A percentile compares a stretch with the other conserved stretches of the same genome.
phyloP scores from a whole-genome alignment of 1,140 invertebrate genomes.

The Drosophila hydei region DNA sequence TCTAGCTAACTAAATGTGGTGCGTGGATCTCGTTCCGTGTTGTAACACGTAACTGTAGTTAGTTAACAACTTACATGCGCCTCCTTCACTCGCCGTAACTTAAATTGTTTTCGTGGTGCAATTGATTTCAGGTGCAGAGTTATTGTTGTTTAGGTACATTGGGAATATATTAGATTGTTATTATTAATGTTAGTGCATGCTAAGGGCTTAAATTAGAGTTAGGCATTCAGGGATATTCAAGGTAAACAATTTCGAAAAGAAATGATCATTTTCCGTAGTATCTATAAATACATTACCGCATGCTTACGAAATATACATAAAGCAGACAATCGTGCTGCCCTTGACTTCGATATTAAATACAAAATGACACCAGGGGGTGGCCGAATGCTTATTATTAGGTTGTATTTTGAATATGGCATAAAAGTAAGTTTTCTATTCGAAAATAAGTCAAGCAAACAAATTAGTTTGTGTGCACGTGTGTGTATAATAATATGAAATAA shows the following conservation, averaged over 20 bases:
- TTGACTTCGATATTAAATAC: conserved; percentile 51
- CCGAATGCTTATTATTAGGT: neutral
- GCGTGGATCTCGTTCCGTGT: neutral
- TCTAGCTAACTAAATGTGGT: conserved; percentile 19
- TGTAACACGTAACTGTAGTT: too few species aligned
- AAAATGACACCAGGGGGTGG: conserved; percentile 7
- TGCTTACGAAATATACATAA: conserved; percentile 36
- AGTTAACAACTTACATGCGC: conserved; percentile 71
- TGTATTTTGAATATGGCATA: conserved; percentile 19
- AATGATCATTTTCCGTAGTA: neutral
- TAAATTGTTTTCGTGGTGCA: conserved; percentile 44
- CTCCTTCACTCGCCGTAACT: conserved; percentile 57
- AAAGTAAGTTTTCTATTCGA: too few species aligned
- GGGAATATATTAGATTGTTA: conserved; percentile 9
- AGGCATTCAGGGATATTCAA: neutral
- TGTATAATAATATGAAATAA: neutral
- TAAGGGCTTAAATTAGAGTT: conserved; percentile 46
- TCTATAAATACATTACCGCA: conserved; percentile 40
- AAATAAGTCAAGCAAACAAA: too few species aligned
- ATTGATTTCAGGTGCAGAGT: conserved; percentile 46
- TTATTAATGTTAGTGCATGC: conserved; percentile 43
- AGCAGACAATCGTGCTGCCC: conserved; percentile 47
- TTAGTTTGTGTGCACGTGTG: neutral
- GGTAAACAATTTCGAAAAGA: conserved; percentile 3
- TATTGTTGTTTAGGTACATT: conserved; percentile 24